A percentile compares a stretch with the other conserved stretches of the same genome.
phyloP scores from a whole-genome alignment of 2,797 vertebrate species.

The Melopsittacus undulatus region DNA sequence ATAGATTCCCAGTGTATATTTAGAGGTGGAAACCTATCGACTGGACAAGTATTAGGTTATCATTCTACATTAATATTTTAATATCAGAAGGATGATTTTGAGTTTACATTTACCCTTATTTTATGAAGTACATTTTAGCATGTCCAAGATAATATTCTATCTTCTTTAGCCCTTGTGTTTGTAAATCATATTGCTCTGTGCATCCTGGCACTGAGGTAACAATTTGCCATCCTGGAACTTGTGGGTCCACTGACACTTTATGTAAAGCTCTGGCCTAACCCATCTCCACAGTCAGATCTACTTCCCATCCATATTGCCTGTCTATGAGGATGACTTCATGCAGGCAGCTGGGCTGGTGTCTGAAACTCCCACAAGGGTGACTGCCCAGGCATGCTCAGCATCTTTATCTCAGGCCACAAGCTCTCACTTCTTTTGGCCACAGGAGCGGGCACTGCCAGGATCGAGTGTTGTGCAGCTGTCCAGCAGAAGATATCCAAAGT shows the following conservation, averaged over 20 bases:
- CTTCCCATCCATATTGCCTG: neutral
- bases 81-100: neutral
- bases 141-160: neutral
- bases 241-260: neutral
- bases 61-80: neutral
- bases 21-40: neutral
- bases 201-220: neutral
- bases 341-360: neutral
- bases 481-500: neutral
- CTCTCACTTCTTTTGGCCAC: rapidly evolving
- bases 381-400: neutral
- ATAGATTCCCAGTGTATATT: neutral
- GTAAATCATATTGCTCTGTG: neutral
- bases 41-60: neutral
- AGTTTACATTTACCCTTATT: neutral
- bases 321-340: neutral
- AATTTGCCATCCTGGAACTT: neutral
- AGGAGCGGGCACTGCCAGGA: neutral
- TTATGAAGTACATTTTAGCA: neutral
- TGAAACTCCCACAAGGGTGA: neutral
- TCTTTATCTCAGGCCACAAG: neutral
- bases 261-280: neutral
- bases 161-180: slow-evolving; percentile 9
- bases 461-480: neutral
- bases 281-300: neutral